phyloP scores from a whole-genome alignment of 2,888 invertebrate genomes.

The Pimpla rufipes region DNA sequence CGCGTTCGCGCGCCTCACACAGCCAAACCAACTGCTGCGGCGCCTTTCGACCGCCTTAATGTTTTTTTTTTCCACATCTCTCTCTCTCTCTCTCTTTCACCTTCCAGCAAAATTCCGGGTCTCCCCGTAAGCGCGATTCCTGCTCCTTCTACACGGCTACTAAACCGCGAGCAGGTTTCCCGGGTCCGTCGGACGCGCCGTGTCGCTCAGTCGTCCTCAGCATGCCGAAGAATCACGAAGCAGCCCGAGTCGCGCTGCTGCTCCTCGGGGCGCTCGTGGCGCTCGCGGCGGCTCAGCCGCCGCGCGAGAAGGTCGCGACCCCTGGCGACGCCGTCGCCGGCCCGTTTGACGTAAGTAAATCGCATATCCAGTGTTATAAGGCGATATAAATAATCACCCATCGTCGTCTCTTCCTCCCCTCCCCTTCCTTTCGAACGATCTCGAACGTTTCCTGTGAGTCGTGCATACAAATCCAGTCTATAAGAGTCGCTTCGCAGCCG shows the following conservation, averaged over 20 bases:
- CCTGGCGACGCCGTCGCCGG: slow-evolving; percentile 45
- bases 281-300: slow-evolving; percentile 42
- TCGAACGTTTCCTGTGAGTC: no score
- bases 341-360: slow-evolving; percentile 66
- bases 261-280: slow-evolving; percentile 35
- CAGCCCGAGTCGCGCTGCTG: slow-evolving; percentile 18
- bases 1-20: background rate
- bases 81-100: no score
- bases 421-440: background rate
- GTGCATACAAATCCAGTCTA: no score
- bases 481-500: no score
- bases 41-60: slow-evolving; percentile 5
- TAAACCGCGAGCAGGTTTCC: slow-evolving; percentile 17
- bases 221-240: slow-evolving; percentile 52
- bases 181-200: background rate
- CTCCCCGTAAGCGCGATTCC: slow-evolving; percentile 45
- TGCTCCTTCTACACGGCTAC: slow-evolving; percentile 39
- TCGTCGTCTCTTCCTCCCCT: background rate
- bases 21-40: background rate
- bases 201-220: slow-evolving; percentile 54
- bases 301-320: slow-evolving; percentile 61
- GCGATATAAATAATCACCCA: no score
- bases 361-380: slow-evolving; percentile 41
- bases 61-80: no score
- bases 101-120: slow-evolving; percentile 16